Percentiles rank a stretch among this genome's conserved stretches.
These are phyloP conservation scores for Entomobrya multifasciata DNA, from an alignment of 2,888 invertebrate genomes.

Conservation along the genomic window DNA sequence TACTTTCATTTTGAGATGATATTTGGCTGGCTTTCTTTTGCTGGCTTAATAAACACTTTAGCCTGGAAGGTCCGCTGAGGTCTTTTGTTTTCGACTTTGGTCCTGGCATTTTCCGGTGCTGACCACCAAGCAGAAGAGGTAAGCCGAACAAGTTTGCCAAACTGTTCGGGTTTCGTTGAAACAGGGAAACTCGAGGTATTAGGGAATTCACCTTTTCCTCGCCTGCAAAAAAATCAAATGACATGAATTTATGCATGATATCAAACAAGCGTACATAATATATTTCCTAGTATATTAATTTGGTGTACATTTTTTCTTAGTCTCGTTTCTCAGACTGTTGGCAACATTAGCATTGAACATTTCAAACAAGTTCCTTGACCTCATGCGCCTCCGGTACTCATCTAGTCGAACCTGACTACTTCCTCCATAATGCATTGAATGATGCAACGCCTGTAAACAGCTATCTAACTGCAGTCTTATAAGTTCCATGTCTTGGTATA, in stretches of 20 bases:
- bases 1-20: too few relatives aligned
- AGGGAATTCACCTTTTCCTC: neutral
- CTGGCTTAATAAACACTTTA: neutral
- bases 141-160: too few relatives aligned
- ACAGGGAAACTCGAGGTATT: neutral
- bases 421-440: neutral
- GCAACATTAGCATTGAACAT: slow-evolving; percentile 47
- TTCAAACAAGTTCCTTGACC: neutral
- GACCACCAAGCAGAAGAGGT: too few relatives aligned
- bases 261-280: too few relatives aligned
- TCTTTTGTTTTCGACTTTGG: neutral
- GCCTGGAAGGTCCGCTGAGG: neutral
- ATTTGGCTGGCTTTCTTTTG: too few relatives aligned
- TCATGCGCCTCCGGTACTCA: slow-evolving; percentile 30
- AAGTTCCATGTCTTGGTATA: slow-evolving; percentile 39
- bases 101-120: slow-evolving; percentile 1
- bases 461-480: slow-evolving; percentile 47
- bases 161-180: neutral
- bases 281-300: too few relatives aligned
- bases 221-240: slow-evolving; percentile 22
- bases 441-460: neutral
- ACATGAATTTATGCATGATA: neutral
- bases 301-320: slow-evolving; percentile 51
- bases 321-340: slow-evolving; percentile 40
- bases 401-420: neutral